Evolutionary conservation across 2,797 vertebrate genomes (phyloP), one percentile per base, ranked within the genome.

Genomic region (Acridotheres tristis): DNA sequence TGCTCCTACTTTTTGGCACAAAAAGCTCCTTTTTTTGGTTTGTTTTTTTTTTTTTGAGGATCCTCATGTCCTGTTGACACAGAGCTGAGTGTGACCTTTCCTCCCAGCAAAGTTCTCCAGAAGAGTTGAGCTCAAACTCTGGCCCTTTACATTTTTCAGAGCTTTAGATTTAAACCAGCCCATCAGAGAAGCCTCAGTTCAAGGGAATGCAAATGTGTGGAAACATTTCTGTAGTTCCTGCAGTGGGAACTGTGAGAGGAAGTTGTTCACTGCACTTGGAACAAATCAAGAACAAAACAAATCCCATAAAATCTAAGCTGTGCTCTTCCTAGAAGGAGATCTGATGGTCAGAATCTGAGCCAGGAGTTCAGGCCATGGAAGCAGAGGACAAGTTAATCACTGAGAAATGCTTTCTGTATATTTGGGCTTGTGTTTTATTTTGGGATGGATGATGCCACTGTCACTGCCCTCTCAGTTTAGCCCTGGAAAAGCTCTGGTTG

Each of bases 1-100:
- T 32, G 15, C 61, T 85, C 10, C 42, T 72, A 10, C 25, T 80
- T 61, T 68, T 45, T 48, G 25, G 16, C 47, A 40, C 43, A 34
- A 62, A 0, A 1, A 54, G 0, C 14, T 54, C 27, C 17, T 43
- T 43, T 50, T 10, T 27, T 51, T 7, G 16, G 8, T 43, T 43
- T 43, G n/a, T 43, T 36, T 43, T 43, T 43, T 43, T 43, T 43
- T 29, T 40, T 40, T 40, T 40, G 40, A 61, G 62, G 29, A 59
- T 58, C 54, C 45, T 61, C 22, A 0, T 45, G 30, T 7, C 38
- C 25, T 66, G 9, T 3, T 78, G 57, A 19, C 50, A 34, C 30
- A 10, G 42, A 84, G 48, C 68, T 73, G 36, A 69, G 40, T 6
- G 53, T 47, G 53, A 11, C 11, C 57, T 43, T 83, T 66, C 51